phyloP scores from a whole-genome alignment of 1,140 invertebrate genomes.

The Drosophila pallidifrons region DNA sequence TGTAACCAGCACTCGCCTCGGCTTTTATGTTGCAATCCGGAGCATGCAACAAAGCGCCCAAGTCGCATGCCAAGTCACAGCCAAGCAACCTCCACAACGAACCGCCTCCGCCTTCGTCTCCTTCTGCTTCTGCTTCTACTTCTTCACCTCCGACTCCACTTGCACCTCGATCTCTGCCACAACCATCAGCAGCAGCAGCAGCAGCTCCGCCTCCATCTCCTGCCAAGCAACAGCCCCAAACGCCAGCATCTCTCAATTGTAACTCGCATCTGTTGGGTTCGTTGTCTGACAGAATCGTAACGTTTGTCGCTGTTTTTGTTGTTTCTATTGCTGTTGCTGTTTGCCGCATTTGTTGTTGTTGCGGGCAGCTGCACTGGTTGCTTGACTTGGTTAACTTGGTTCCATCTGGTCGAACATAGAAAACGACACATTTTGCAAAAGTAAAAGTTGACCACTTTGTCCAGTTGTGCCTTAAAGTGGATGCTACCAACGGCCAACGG shows the following conservation, averaged over 20 bases:
- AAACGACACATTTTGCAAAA: slow-evolving; percentile 67
- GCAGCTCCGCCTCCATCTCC: slow-evolving; percentile 32
- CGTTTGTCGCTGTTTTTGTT: slow-evolving; percentile 40
- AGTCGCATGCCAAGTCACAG: slow-evolving; percentile 49
- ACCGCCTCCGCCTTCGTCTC: not conserved
- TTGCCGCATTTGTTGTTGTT: slow-evolving; percentile 22
- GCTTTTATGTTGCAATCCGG: slow-evolving; percentile 69
- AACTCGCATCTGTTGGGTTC: slow-evolving; percentile 59
- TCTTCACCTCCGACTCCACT: not conserved
- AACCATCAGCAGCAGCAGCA: slow-evolving; percentile 13
- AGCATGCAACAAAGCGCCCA: slow-evolving; percentile 68
- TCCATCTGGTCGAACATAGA: slow-evolving; percentile 77
- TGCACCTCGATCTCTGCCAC: not conserved
- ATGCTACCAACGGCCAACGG: slow-evolving; percentile 28
- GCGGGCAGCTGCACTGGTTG: slow-evolving; percentile 66
- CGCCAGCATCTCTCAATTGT: slow-evolving; percentile 53
- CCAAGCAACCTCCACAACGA: slow-evolving; percentile 32
- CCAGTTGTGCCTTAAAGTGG: slow-evolving; percentile 40
- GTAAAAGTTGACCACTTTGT: slow-evolving; percentile 53
- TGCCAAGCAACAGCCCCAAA: slow-evolving; percentile 11
- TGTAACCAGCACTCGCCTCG: slow-evolving; percentile 53
- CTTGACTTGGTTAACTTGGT: slow-evolving; percentile 50
- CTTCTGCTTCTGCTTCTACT: no score
- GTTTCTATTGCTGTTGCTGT: slow-evolving; percentile 10
- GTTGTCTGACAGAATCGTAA: slow-evolving; percentile 73